Evolutionary conservation across 2,888 invertebrate species (phyloP).

Genomic region (Tribolium freemani): DNA sequence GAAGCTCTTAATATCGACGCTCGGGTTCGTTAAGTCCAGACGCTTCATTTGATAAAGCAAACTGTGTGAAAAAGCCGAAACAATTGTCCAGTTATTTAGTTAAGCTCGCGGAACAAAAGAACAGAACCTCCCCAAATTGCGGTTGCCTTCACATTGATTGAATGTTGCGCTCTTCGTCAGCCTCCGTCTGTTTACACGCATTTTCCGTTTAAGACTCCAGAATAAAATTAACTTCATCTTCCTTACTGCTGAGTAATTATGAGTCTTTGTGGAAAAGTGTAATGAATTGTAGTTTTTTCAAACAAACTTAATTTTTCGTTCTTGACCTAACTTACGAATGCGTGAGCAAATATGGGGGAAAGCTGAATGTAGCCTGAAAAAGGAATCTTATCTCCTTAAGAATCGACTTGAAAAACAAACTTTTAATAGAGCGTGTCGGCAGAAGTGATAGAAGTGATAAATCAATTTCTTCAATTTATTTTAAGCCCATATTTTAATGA

Average conservation of each 20-base stretch:
- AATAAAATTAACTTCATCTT: slow-evolving; percentile 7
- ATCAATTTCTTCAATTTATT: background rate
- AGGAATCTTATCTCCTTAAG: slow-evolving; percentile 12
- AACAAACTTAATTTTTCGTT: background rate
- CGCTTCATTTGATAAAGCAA: slow-evolving; percentile 16
- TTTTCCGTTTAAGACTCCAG: background rate
- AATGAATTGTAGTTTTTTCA: slow-evolving; percentile 2
- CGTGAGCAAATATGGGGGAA: slow-evolving; percentile 20
- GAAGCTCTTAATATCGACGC: background rate
- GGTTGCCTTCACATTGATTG: slow-evolving; percentile 27
- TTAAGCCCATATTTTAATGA: background rate
- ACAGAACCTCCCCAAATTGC: slow-evolving; percentile 16
- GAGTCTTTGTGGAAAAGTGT: background rate
- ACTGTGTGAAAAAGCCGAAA: slow-evolving; percentile 29
- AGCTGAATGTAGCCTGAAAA: slow-evolving; percentile 16
- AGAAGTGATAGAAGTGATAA: slow-evolving; percentile 27
- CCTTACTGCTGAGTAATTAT: slow-evolving; percentile 7
- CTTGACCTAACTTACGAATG: slow-evolving; percentile 11
- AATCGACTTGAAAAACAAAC: slow-evolving; percentile 19
- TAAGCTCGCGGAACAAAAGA: slow-evolving; percentile 22
- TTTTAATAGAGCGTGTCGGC: slow-evolving; percentile 19
- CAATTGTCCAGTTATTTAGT: slow-evolving; percentile 33
- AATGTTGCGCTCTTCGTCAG: slow-evolving; percentile 23
- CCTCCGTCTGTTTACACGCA: slow-evolving; percentile 5
- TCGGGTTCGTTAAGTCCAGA: slow-evolving; percentile 5